Evolutionary conservation across 2,888 invertebrate genomes (phyloP).

Genomic region (Megastigmus dorsalis): DNA sequence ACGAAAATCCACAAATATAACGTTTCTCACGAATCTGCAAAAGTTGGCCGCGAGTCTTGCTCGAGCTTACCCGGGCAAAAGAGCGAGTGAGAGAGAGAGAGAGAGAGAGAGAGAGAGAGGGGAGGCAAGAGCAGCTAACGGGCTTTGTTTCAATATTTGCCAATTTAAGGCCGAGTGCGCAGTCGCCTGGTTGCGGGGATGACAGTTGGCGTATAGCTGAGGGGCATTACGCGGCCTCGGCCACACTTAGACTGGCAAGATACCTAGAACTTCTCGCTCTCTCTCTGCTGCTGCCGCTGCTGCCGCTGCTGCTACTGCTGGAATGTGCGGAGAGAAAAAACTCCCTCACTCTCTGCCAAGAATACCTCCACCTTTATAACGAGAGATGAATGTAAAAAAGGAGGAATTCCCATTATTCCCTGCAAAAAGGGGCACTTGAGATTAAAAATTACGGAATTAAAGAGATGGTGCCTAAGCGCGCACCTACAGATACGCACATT

Average conservation of each 20-base stretch:
- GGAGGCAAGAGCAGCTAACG: conserved; percentile 20
- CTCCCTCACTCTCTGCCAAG: conserved; percentile 23
- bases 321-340: too few species aligned
- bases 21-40: conserved; percentile 54
- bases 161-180: conserved; percentile 40
- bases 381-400: conserved; percentile 25
- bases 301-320: too few species aligned
- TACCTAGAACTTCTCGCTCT: neutral
- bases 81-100: conserved; percentile 1
- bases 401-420: conserved; percentile 41
- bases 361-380: neutral
- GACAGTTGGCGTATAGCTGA: conserved; percentile 26
- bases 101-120: neutral
- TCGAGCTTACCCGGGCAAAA: neutral
- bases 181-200: neutral
- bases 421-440: conserved; percentile 31
- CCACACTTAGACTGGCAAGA: neutral
- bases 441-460: conserved; percentile 47
- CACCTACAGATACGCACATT: neutral
- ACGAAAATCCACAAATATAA: conserved; percentile 57
- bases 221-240: conserved; percentile 26
- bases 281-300: too few species aligned
- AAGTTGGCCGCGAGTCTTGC: conserved; percentile 38
- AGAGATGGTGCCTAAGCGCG: neutral
- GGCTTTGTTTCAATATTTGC: conserved; percentile 56